These are phyloP conservation scores for Meloidogyne chitwoodi DNA, from an alignment of 1,140 invertebrate species.

Conservation along the genomic window DNA sequence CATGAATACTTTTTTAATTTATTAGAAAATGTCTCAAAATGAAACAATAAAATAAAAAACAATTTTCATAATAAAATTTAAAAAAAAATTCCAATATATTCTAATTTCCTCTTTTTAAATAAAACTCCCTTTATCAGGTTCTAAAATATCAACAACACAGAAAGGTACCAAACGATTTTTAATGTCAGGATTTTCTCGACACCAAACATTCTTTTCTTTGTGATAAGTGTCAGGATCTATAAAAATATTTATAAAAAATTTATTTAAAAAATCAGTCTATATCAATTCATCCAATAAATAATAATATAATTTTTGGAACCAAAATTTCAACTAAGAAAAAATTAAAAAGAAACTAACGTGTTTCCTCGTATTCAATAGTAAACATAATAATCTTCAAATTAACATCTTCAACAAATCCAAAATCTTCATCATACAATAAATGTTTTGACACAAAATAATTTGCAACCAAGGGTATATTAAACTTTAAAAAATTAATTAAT, in stretches of 20 bases:
- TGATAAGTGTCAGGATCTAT: not conserved
- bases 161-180: not conserved
- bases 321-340: not conserved
- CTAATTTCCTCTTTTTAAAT: too few relatives aligned
- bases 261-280: too few relatives aligned
- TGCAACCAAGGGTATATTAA: not conserved
- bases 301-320: too few relatives aligned
- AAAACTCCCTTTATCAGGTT: not conserved
- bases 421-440: not conserved
- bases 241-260: too few relatives aligned
- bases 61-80: too few relatives aligned
- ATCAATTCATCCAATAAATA: too few relatives aligned
- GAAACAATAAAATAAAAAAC: too few relatives aligned
- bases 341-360: not conserved
- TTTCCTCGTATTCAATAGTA: not conserved
- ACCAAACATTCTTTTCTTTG: not conserved
- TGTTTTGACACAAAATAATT: not conserved
- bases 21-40: too few relatives aligned
- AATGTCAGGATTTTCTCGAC: not conserved
- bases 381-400: not conserved
- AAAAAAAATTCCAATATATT: too few relatives aligned
- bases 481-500: not conserved
- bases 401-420: not conserved
- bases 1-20: too few relatives aligned
- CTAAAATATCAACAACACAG: not conserved